Conservation (phyloP, 2,797 vertebrate species). For the Anguilla anguilla region DNA sequence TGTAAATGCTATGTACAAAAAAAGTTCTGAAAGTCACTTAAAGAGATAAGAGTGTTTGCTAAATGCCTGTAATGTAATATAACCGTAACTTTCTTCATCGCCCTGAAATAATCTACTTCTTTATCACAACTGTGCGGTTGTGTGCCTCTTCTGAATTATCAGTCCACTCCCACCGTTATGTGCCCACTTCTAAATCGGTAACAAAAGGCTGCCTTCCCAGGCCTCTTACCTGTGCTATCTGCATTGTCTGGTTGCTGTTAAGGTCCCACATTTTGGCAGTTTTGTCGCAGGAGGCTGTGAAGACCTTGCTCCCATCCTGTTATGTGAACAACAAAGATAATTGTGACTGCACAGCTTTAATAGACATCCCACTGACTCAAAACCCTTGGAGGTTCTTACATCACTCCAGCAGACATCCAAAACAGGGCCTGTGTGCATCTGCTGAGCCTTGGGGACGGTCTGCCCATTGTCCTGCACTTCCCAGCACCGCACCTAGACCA, state of each 20-base stretch:
- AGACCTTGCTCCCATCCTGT: conserved; percentile 98
- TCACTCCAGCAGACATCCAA: conserved; percentile 96
- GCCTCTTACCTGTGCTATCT: conserved; percentile 88
- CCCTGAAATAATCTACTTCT: too few species aligned
- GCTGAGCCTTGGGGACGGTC: conserved; percentile 97
- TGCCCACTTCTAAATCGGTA: background rate
- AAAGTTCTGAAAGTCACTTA: too few species aligned
- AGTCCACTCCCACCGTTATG: too few species aligned
- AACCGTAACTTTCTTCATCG: too few species aligned
- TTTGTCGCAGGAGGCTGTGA: conserved; percentile 97
- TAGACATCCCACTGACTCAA: background rate
- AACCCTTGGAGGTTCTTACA: conserved; percentile 68
- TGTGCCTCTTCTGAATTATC: too few species aligned
- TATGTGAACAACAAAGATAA: conserved; percentile 45
- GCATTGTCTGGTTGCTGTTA: conserved; percentile 95
- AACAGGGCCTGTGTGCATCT: conserved; percentile 97
- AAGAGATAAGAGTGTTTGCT: too few species aligned
- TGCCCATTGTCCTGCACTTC: conserved; percentile 98
- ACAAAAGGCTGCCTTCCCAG: background rate
- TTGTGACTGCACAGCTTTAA: conserved; percentile 24
- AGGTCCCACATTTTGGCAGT: conserved; percentile 99
- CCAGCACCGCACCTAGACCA: conserved; percentile 92
- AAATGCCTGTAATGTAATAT: too few species aligned
- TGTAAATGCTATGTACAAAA: too few species aligned
- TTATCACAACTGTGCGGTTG: too few species aligned